These are phyloP conservation scores for Andrena bicolor DNA, from an alignment of 2,888 invertebrate genomes.

Conservation along the genomic window DNA sequence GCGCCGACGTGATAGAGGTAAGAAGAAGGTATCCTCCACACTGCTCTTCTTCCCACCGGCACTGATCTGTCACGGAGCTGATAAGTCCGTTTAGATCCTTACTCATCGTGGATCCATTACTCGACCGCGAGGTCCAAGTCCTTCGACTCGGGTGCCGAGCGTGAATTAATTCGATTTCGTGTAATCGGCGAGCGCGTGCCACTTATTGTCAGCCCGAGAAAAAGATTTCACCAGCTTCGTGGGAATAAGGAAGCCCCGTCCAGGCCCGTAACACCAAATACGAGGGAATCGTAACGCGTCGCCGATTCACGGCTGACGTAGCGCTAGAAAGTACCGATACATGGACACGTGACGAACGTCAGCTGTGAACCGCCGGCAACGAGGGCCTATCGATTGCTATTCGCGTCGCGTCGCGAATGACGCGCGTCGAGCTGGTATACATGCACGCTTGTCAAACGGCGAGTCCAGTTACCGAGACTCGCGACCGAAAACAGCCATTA, in stretches of 20 bases:
- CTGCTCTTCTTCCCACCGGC: too few relatives aligned
- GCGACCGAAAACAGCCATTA: constrained; percentile 9
- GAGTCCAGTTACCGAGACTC: constrained; percentile 53
- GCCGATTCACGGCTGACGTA: constrained; percentile 41
- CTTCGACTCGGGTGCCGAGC: background rate
- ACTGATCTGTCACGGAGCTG: too few relatives aligned
- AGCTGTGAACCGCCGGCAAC: constrained; percentile 24
- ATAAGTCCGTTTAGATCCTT: too few relatives aligned
- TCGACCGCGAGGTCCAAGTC: constrained; percentile 2
- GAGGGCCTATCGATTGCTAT: constrained; percentile 57
- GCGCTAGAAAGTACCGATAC: constrained; percentile 51
- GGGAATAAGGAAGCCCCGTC: background rate
- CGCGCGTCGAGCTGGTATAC: constrained; percentile 45
- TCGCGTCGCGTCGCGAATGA: constrained; percentile 55
- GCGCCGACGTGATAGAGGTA: too few relatives aligned
- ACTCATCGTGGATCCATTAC: background rate
- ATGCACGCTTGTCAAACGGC: constrained; percentile 46
- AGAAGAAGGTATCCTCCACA: too few relatives aligned
- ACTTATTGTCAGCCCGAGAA: background rate
- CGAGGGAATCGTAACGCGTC: background rate
- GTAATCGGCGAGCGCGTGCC: constrained; percentile 19
- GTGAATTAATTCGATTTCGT: constrained; percentile 37
- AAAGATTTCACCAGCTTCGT: background rate
- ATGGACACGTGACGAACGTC: constrained; percentile 46
- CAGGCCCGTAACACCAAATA: background rate